A percentile compares a stretch with the other conserved stretches of the same genome.
Evolutionary conservation across 2,797 vertebrate species (phyloP).

Genomic region (Distichodus sexfasciatus): DNA sequence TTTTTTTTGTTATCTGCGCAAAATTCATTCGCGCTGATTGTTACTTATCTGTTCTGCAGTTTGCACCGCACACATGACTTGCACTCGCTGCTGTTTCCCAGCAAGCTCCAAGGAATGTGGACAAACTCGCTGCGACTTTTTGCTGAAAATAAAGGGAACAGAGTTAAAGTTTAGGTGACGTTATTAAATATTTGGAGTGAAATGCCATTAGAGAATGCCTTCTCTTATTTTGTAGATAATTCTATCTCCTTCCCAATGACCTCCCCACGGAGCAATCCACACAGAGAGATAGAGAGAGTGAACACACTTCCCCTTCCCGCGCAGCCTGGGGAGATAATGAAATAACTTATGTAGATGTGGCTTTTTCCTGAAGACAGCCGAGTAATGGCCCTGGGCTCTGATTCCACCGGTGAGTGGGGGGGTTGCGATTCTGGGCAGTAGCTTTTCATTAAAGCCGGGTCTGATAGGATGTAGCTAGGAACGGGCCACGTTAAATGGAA

Average conservation of each 20-base stretch:
- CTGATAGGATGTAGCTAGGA: conserved; percentile 61
- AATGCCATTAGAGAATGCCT: conserved; percentile 85
- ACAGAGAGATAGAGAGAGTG: conserved; percentile 73
- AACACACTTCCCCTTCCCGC: conserved; percentile 51
- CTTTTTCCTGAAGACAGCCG: conserved; percentile 61
- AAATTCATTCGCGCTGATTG: background rate
- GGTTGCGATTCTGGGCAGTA: conserved; percentile 57
- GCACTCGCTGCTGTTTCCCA: background rate
- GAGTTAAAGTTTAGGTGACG: conserved; percentile 81
- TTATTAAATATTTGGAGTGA: conserved; percentile 88
- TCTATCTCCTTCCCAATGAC: conserved; percentile 82
- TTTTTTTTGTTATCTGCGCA: background rate
- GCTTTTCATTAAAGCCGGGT: conserved; percentile 62
- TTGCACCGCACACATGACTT: background rate
- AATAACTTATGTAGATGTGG: conserved; percentile 77
- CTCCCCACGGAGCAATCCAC: conserved; percentile 76
- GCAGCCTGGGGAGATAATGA: conserved; percentile 71
- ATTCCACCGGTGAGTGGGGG: conserved; percentile 58
- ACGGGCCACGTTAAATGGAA: conserved; percentile 57
- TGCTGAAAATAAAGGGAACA: conserved; percentile 71
- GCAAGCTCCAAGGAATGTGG: conserved; percentile 36
- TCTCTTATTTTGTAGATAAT: conserved; percentile 89
- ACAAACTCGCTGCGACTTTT: conserved; percentile 62
- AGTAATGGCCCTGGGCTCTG: conserved; percentile 63
- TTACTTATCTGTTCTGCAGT: background rate